Percentiles rank a stretch among this genome's conserved stretches.
Evolutionary conservation across 2,888 invertebrate species (phyloP).

Genomic region (Sympetrum striolatum): DNA sequence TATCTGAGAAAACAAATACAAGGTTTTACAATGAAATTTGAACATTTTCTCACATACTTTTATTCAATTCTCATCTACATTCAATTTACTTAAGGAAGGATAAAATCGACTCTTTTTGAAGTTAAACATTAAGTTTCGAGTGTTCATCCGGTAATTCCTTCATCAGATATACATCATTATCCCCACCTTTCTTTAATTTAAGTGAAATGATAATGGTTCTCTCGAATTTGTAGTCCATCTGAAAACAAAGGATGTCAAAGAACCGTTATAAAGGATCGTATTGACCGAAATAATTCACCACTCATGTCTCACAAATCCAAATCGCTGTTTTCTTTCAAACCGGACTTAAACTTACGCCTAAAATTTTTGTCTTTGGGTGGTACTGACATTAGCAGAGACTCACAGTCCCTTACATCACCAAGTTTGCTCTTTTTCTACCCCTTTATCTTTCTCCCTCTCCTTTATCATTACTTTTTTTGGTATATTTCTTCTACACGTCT

Average conservation of each 20-base stretch:
- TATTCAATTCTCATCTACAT: too few species aligned
- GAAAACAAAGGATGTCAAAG: neutral
- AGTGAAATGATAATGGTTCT: too few species aligned
- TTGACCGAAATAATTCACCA: neutral
- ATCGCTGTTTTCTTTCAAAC: neutral
- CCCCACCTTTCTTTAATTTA: too few species aligned
- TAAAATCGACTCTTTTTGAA: too few species aligned
- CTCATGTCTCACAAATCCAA: neutral
- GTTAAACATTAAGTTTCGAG: too few species aligned
- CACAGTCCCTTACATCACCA: neutral
- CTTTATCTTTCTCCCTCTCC: neutral
- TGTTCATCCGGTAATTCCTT: too few species aligned
- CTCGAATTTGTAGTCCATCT: neutral
- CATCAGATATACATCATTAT: too few species aligned
- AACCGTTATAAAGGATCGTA: neutral
- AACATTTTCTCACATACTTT: too few species aligned
- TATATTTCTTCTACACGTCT: neutral
- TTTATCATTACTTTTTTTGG: neutral
- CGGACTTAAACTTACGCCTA: neutral
- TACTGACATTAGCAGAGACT: neutral
- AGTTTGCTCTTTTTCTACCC: neutral
- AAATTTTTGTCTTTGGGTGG: neutral
- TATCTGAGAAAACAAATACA: too few species aligned
- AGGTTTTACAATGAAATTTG: too few species aligned
- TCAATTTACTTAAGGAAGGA: too few species aligned